phyloP scores from a whole-genome alignment of 2,888 invertebrate genomes.

The Desoria tigrina region DNA sequence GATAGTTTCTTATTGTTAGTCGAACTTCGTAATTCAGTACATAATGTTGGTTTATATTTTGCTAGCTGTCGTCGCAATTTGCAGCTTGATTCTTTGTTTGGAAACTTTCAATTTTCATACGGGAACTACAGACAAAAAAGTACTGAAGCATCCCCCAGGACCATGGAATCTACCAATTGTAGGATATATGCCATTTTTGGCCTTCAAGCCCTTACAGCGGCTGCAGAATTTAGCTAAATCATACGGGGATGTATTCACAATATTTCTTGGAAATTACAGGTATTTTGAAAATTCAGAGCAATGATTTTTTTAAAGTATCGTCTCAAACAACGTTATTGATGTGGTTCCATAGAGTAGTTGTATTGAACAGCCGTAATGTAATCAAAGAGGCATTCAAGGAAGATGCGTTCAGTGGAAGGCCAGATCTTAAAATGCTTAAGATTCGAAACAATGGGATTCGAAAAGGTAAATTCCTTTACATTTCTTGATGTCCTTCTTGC shows the following conservation, averaged over 20 bases:
- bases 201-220: conserved; percentile 41
- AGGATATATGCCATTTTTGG: conserved; percentile 52
- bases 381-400: conserved; percentile 51
- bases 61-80: no score
- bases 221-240: conserved; percentile 34
- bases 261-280: conserved; percentile 51
- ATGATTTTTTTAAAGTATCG: no score
- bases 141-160: conserved; percentile 45
- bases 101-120: no score
- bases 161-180: conserved; percentile 49
- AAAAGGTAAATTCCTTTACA: conserved; percentile 36
- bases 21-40: no score
- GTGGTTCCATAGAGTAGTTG: conserved; percentile 46
- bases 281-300: conserved; percentile 20
- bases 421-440: conserved; percentile 51
- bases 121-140: neutral
- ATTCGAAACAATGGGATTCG: conserved; percentile 47
- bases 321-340: conserved; percentile 1
- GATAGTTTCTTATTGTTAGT: no score
- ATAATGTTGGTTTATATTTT: no score
- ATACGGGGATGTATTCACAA: conserved; percentile 47
- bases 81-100: no score
- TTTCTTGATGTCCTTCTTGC: neutral
- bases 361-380: conserved; percentile 46
- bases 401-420: conserved; percentile 49